Percentiles rank a stretch among this genome's conserved stretches.
These are phyloP conservation scores for Clarias magur DNA, from an alignment of 2,113 vertebrate species.

Conservation along the genomic window DNA sequence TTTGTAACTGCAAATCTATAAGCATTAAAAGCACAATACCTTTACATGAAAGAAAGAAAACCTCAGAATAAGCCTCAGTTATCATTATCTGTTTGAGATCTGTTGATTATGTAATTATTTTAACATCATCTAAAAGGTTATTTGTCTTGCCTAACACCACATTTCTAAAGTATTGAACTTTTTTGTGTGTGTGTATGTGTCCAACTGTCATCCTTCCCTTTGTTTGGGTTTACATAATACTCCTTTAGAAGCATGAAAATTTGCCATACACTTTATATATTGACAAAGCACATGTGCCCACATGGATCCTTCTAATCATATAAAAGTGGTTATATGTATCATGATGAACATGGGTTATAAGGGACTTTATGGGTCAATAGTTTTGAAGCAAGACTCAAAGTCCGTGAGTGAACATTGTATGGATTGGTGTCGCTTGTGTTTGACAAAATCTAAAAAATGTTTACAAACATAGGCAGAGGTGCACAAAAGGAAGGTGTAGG, in stretches of 20 bases:
- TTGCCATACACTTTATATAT: background rate
- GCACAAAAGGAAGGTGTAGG: background rate
- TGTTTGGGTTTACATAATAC: background rate
- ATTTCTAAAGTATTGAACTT: too few relatives aligned
- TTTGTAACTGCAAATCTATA: slow-evolving; percentile 11
- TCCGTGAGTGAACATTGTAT: background rate
- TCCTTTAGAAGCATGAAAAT: background rate
- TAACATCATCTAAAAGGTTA: background rate
- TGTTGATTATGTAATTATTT: background rate
- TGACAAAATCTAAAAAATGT: background rate
- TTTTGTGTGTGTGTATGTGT: background rate
- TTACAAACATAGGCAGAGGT: background rate
- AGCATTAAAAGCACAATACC: background rate
- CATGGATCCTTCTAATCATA: background rate
- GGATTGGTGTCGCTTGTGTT: background rate
- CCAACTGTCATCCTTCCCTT: background rate
- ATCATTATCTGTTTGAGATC: background rate
- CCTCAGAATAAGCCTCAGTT: background rate
- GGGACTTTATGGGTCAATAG: background rate
- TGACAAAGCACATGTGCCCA: background rate
- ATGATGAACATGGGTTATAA: background rate
- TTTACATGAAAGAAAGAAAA: background rate
- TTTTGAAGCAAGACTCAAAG: background rate
- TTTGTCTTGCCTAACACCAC: background rate
- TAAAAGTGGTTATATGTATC: background rate